phyloP scores from a whole-genome alignment of 2,797 vertebrate species.

The Enteromius anoplus region DNA sequence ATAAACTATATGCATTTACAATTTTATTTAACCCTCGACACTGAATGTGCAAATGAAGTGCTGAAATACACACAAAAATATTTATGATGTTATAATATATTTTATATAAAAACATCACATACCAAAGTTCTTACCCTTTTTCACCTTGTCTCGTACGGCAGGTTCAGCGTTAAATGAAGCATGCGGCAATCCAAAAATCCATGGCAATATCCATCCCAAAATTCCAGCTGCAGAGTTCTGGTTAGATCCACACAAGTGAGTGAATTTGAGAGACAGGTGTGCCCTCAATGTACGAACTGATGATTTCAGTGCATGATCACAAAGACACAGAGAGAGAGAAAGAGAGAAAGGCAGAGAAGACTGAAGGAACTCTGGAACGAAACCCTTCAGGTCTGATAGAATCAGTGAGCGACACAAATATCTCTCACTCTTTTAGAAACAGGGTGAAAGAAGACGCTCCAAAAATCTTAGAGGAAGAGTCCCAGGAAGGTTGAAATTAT shows the following conservation, averaged over 20 bases:
- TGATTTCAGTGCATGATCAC: slow-evolving; percentile 24
- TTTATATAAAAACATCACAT: neutral
- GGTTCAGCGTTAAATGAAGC: neutral
- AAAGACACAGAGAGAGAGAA: slow-evolving; percentile 3
- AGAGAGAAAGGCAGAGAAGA: slow-evolving; percentile 28
- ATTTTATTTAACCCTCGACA: neutral
- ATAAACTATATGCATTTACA: neutral
- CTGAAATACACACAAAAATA: neutral
- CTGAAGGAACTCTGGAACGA: slow-evolving; percentile 1
- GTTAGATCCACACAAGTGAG: slow-evolving; percentile 43
- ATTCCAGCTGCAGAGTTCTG: slow-evolving; percentile 21
- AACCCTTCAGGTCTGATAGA: neutral
- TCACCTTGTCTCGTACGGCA: slow-evolving; percentile 27
- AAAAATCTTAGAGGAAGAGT: slow-evolving; percentile 32
- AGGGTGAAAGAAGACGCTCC: slow-evolving; percentile 15
- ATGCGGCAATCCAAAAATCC: slow-evolving; percentile 25
- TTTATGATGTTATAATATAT: neutral
- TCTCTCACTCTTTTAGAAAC: slow-evolving; percentile 29
- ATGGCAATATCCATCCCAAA: slow-evolving; percentile 17
- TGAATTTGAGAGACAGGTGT: slow-evolving; percentile 46
- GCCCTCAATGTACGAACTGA: slow-evolving; percentile 20
- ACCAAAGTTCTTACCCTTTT: slow-evolving; percentile 39
- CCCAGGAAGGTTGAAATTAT: slow-evolving; percentile 32
- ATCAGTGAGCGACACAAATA: slow-evolving; percentile 16
- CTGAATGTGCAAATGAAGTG: neutral